phyloP scores from a whole-genome alignment of 1,140 invertebrate genomes.

The Glomeris maerens region DNA sequence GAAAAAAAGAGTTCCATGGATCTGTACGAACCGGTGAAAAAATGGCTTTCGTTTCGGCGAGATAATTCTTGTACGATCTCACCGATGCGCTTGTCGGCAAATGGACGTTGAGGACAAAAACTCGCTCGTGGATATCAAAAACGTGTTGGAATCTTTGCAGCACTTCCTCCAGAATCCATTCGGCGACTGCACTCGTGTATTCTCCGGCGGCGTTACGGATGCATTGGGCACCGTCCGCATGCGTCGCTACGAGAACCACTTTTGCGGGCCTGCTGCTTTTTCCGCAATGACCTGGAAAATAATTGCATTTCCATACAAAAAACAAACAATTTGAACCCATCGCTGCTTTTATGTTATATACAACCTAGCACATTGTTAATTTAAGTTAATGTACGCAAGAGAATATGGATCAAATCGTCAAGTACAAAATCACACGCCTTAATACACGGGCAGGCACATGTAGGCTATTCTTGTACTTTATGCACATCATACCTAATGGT shows the following conservation, averaged over 20 bases:
- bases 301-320: too few species aligned
- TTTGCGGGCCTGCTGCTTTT: slow-evolving; percentile 33
- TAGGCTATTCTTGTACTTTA: too few species aligned
- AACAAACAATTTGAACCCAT: too few species aligned
- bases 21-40: too few species aligned
- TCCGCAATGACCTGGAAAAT: slow-evolving; percentile 41
- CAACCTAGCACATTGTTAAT: too few species aligned
- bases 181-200: slow-evolving; percentile 41
- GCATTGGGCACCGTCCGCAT: slow-evolving; percentile 42
- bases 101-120: slow-evolving; percentile 46
- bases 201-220: slow-evolving; percentile 39
- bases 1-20: background rate
- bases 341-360: too few species aligned
- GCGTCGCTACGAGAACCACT: slow-evolving; percentile 49
- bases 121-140: slow-evolving; percentile 39
- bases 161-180: slow-evolving; percentile 37
- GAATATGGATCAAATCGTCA: too few species aligned
- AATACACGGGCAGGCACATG: too few species aligned
- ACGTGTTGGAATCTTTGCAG: slow-evolving; percentile 36
- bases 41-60: slow-evolving; percentile 35
- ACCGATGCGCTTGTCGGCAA: slow-evolving; percentile 41
- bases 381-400: too few species aligned
- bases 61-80: slow-evolving; percentile 39
- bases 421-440: too few species aligned
- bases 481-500: slow-evolving; percentile 52